Evolutionary conservation across 2,113 vertebrate genomes (phyloP).

Genomic region (Empidonax traillii): DNA sequence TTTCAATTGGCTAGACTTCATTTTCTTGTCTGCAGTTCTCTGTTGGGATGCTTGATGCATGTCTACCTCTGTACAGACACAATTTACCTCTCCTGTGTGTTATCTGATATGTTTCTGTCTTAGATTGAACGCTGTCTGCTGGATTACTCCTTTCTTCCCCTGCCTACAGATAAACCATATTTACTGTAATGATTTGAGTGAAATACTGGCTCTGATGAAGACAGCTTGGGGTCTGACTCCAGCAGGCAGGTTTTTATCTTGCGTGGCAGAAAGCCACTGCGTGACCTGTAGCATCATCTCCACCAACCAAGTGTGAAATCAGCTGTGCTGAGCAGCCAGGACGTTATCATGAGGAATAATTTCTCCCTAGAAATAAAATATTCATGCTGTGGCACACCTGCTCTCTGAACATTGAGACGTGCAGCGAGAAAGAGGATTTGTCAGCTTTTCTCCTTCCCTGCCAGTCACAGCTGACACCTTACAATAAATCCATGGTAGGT

Average conservation of each 20-base stretch:
- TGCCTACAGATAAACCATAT: not conserved
- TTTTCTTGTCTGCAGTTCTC: not conserved
- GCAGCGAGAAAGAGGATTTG: not conserved
- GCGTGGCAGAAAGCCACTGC: not conserved
- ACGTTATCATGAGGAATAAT: not conserved
- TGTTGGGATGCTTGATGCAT: not conserved
- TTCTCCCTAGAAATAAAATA: conserved; percentile 22
- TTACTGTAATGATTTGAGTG: not conserved
- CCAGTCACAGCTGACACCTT: not conserved
- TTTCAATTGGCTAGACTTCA: not conserved
- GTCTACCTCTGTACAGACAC: not conserved
- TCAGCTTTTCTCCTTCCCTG: not conserved
- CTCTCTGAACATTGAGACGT: not conserved
- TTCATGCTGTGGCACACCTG: not conserved
- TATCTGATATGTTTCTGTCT: not conserved
- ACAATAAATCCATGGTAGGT: not conserved
- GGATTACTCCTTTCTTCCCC: not conserved
- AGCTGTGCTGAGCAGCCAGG: not conserved
- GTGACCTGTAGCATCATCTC: conserved; percentile 4
- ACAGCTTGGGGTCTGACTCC: not conserved
- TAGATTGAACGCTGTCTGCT: not conserved
- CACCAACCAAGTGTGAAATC: conserved; percentile 27
- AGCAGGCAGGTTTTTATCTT: not conserved
- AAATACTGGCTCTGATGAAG: not conserved
- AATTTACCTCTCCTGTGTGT: not conserved